phyloP scores from a whole-genome alignment of 2,888 invertebrate species.

The Diadegma fenestrale region DNA sequence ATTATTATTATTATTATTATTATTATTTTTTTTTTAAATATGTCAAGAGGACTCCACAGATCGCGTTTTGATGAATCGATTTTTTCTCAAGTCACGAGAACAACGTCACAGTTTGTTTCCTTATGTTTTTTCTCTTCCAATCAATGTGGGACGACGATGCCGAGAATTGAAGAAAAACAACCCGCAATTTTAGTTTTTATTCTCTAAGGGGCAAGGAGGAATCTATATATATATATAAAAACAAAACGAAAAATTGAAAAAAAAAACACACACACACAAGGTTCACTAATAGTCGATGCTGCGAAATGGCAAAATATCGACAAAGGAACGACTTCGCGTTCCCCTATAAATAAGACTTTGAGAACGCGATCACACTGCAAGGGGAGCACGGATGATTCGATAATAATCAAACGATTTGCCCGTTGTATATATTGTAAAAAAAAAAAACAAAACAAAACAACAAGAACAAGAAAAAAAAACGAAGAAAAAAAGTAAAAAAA shows the following conservation, averaged over 20 bases:
- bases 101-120: background rate
- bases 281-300: slow-evolving; percentile 7
- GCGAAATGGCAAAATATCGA: slow-evolving; percentile 1
- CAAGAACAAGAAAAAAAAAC: background rate
- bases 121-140: background rate
- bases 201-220: background rate
- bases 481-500: background rate
- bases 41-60: slow-evolving; percentile 26
- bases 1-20: slow-evolving; percentile 37
- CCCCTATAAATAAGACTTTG: background rate
- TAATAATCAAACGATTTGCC: slow-evolving; percentile 80
- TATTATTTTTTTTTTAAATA: slow-evolving; percentile 49
- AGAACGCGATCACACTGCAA: slow-evolving; percentile 58
- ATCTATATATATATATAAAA: background rate
- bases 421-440: slow-evolving; percentile 83
- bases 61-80: background rate
- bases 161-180: background rate
- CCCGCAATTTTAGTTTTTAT: slow-evolving; percentile 16
- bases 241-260: background rate
- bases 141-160: background rate
- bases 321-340: slow-evolving; percentile 2
- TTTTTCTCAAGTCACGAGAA: background rate
- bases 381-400: slow-evolving; percentile 74
- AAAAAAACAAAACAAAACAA: background rate
- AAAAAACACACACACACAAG: background rate